Conservation (phyloP, 2,113 vertebrate species). For the Paracanthobrama guichenoti region DNA sequence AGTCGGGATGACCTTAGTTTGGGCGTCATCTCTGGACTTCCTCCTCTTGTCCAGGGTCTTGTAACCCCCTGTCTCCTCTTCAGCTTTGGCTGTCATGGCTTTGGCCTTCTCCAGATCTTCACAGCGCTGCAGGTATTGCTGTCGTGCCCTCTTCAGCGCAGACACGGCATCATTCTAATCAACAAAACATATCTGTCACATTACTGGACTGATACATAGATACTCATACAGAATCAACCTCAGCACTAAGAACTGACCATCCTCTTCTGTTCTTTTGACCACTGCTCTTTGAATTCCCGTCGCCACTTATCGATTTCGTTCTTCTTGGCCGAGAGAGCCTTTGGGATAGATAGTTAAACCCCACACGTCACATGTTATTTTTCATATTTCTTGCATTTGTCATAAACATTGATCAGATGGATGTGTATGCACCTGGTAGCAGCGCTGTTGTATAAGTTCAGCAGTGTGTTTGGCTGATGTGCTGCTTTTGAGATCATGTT, state of each 20-base stretch:
- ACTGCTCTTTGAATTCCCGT: constrained; percentile 92
- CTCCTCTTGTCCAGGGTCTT: constrained; percentile 88
- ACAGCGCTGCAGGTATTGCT: constrained; percentile 85
- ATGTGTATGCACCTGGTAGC: constrained; percentile 78
- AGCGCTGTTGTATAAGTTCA: constrained; percentile 81
- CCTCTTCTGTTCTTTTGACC: constrained; percentile 82
- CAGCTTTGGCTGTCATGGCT: constrained; percentile 74
- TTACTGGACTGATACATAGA: not conserved
- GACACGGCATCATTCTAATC: constrained; percentile 79
- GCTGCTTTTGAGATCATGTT: constrained; percentile 83
- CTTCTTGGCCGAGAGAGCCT: constrained; percentile 86
- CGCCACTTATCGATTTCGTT: constrained; percentile 93
- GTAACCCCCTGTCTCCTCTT: constrained; percentile 72
- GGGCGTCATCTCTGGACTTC: constrained; percentile 86
- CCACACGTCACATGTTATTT: too few species aligned
- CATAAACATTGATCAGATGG: not conserved
- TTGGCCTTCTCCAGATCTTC: constrained; percentile 86
- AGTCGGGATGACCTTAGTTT: constrained; percentile 76
- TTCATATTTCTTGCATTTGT: not conserved
- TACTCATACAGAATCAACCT: not conserved
- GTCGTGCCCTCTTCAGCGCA: constrained; percentile 81
- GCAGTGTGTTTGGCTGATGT: constrained; percentile 68
- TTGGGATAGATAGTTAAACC: constrained; percentile 40
- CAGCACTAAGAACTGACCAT: constrained; percentile 75
- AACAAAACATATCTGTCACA: not conserved